Conservation (phyloP, 2,888 invertebrate genomes). For the Acrocyrtus sp. region DNA sequence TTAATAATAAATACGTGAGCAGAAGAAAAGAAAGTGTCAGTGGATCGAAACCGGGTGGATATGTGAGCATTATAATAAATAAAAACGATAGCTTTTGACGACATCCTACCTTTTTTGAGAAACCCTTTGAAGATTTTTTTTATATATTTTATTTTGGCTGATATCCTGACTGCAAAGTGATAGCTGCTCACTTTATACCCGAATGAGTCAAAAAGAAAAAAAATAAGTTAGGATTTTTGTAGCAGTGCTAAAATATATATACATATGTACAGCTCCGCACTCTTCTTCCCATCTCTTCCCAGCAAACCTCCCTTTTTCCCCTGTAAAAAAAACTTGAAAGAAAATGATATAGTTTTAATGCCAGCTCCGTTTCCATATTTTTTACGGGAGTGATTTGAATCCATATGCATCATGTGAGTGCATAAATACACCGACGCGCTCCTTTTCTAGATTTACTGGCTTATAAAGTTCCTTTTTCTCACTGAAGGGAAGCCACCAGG, state of each 20-base stretch:
- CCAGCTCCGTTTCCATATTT: background rate
- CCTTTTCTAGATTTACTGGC: slow-evolving; percentile 4
- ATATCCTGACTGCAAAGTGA: too few species aligned
- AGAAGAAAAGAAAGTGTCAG: slow-evolving; percentile 8
- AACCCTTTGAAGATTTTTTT: slow-evolving; percentile 12
- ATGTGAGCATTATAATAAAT: slow-evolving; percentile 17
- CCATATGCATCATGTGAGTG: background rate
- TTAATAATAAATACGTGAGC: slow-evolving; percentile 4
- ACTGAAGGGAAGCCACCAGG: background rate
- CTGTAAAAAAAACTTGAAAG: too few species aligned
- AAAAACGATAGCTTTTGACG: slow-evolving; percentile 12
- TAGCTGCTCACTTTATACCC: too few species aligned
- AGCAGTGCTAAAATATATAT: too few species aligned
- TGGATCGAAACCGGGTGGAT: slow-evolving; percentile 12
- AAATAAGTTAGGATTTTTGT: too few species aligned
- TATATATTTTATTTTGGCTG: too few species aligned
- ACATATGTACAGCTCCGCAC: too few species aligned
- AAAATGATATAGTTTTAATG: slow-evolving; percentile 9
- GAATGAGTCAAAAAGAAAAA: too few species aligned
- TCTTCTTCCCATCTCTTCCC: too few species aligned
- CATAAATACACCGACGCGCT: background rate
- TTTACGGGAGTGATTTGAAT: slow-evolving; percentile 11
- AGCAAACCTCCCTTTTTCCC: background rate
- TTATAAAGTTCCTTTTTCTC: slow-evolving; percentile 5
- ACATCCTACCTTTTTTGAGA: too few species aligned